Conservation (phyloP, 1,140 invertebrate genomes). For the Dreissena rostriformis region DNA sequence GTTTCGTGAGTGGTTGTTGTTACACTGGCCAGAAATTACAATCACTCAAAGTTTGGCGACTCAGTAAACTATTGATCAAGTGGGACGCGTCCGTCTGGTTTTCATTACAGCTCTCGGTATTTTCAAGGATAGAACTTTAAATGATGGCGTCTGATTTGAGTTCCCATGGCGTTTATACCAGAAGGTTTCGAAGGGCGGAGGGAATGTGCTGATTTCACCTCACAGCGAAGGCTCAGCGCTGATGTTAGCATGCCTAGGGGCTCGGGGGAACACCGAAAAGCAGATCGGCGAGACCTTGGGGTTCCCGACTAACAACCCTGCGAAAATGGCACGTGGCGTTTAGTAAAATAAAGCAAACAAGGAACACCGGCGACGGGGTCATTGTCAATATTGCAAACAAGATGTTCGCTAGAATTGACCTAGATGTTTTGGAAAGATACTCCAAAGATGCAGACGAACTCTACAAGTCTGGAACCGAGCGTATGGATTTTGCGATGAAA, state of each 20-base stretch:
- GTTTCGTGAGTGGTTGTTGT: too few species aligned
- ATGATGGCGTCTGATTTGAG: neutral
- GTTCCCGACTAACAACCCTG: neutral
- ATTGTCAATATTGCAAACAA: conserved; percentile 89
- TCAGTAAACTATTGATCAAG: too few species aligned
- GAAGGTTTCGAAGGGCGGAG: neutral
- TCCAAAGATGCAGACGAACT: neutral
- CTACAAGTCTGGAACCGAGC: conserved; percentile 22
- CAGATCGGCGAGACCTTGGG: conserved; percentile 82
- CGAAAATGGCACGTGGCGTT: neutral
- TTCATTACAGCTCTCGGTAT: too few species aligned
- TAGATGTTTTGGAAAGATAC: conserved; percentile 15
- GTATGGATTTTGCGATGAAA: conserved; percentile 32
- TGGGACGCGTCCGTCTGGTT: too few species aligned
- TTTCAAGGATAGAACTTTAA: too few species aligned
- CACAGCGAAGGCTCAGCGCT: conserved; percentile 86
- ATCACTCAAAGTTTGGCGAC: too few species aligned
- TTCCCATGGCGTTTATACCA: neutral
- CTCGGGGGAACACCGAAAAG: conserved; percentile 85
- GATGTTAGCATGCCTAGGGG: conserved; percentile 86
- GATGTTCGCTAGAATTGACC: conserved; percentile 83
- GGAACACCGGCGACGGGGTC: conserved; percentile 79
- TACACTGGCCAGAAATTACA: too few species aligned
- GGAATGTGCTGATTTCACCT: conserved; percentile 86
- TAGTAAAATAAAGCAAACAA: conserved; percentile 16